Evolutionary conservation across 2,888 invertebrate genomes (phyloP), one percentile per base, ranked within the genome.

Genomic region (Nomada hirtipes): DNA sequence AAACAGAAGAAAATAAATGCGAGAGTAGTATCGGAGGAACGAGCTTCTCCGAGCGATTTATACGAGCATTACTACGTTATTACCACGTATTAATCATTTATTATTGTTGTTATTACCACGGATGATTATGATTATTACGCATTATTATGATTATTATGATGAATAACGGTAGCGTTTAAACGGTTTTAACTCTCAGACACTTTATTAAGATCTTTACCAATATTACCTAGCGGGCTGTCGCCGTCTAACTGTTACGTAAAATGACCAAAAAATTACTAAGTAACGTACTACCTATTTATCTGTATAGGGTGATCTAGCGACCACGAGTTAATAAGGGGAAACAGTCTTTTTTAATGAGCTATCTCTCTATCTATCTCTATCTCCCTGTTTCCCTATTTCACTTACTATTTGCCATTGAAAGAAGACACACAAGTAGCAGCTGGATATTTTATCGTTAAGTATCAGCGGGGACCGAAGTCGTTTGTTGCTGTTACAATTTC

Each of bases 241-340:
- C 86, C 89, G 85, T 89, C 78, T 92, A 92, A 92, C 91, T 92
- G 90, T 92, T 92, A 92, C 89, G 85, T 92, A 92, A 93, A 93
- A 92, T 91, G 93, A 93, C 93, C 93, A 93, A 93, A 84, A 89
- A 87, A 89, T 86, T 86, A 91, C 82, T 84, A 86, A 89, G 82
- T 90, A 85, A 89, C 74, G 83, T 86, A 88, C 77, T 83, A 88
- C 76, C 79, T 88, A 88, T 85, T 86, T 82, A 88, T 87, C 86
- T 84, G 87, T 75, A 88, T 84, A 88, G 89, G 75, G 74, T 78
- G 86, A 88, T 84, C 78, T 90, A 89, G 86, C 82, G 82, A 87
- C 82, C 82, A 90, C 76, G 59, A 79, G 70, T 86, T 87, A 78
- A 67, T 57, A 69, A 57, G 71, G 76, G 76, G 75, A 69, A 65